These are phyloP conservation scores for Nephrotoma guestfalica DNA, from an alignment of 2,888 invertebrate genomes.

Conservation along the genomic window DNA sequence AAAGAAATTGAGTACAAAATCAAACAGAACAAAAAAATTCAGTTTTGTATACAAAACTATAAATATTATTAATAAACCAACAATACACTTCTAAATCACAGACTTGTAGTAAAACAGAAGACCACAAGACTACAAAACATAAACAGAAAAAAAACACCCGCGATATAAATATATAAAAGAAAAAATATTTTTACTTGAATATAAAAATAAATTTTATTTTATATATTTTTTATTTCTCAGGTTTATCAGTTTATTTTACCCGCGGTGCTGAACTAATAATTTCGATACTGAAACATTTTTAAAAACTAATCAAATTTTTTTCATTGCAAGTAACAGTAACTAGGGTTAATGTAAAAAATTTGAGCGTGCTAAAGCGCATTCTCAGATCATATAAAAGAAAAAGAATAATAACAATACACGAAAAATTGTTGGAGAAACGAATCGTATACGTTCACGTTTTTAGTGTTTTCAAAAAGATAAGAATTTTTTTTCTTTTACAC, in stretches of 20 bases:
- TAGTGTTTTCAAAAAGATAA: background rate
- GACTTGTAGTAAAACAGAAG: background rate
- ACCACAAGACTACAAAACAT: background rate
- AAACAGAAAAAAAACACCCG: background rate
- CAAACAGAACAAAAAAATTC: background rate
- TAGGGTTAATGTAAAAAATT: background rate
- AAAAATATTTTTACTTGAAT: background rate
- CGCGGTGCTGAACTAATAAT: background rate
- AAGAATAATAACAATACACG: background rate
- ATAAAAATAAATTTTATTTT: background rate
- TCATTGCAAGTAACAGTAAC: background rate
- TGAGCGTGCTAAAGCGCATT: background rate
- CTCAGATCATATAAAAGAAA: background rate
- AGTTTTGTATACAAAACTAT: background rate
- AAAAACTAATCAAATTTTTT: background rate
- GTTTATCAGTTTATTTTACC: background rate
- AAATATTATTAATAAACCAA: background rate
- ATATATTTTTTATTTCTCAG: background rate
- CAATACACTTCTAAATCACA: background rate
- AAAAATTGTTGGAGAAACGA: background rate
- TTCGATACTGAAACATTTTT: background rate
- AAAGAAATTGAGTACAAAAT: background rate
- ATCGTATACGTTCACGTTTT: background rate
- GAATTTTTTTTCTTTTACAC: background rate
- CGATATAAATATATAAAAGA: background rate